A percentile compares a stretch with the other conserved stretches of the same genome.
Conservation (phyloP, 1,140 invertebrate genomes). For the Pachypeltis micranthus region DNA sequence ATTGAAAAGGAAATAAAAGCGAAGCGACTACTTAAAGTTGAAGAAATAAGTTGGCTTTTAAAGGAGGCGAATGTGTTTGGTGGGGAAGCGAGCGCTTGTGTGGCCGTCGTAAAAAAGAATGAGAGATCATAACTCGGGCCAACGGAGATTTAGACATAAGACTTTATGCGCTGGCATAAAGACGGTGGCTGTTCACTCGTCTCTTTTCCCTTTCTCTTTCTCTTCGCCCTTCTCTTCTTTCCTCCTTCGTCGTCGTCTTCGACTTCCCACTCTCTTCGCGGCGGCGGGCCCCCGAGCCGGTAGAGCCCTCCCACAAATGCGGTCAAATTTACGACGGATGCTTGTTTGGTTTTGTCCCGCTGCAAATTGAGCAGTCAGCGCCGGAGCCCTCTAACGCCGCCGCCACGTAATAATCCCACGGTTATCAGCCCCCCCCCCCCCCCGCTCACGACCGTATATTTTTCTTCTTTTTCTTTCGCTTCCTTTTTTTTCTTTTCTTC, state of each 20-base stretch:
- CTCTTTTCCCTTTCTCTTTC: neutral
- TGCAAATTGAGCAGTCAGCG: slow-evolving; percentile 13
- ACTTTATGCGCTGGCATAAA: slow-evolving; percentile 16
- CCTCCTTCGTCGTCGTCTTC: neutral
- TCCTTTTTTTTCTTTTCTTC: neutral
- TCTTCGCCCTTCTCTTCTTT: neutral
- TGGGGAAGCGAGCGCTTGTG: slow-evolving; percentile 6
- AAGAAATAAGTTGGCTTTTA: no score
- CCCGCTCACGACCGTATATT: no score
- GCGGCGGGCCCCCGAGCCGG: slow-evolving; percentile 7
- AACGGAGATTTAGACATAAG: slow-evolving; percentile 16
- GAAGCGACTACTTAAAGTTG: no score
- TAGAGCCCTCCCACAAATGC: slow-evolving; percentile 14
- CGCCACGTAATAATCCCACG: slow-evolving; percentile 2
- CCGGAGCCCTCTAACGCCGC: slow-evolving; percentile 2
- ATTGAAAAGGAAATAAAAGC: no score
- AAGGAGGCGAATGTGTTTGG: no score
- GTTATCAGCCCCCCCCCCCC: neutral
- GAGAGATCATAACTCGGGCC: slow-evolving; percentile 14
- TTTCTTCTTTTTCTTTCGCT: neutral
- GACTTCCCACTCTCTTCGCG: neutral
- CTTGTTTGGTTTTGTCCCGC: slow-evolving; percentile 18
- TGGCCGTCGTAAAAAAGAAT: slow-evolving; percentile 16
- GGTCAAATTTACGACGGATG: slow-evolving; percentile 19
- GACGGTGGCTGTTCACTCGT: slow-evolving; percentile 7